Percentiles rank a stretch among this genome's conserved stretches.
Conservation (phyloP, 1,140 invertebrate species). For the Drosophila leontia region DNA sequence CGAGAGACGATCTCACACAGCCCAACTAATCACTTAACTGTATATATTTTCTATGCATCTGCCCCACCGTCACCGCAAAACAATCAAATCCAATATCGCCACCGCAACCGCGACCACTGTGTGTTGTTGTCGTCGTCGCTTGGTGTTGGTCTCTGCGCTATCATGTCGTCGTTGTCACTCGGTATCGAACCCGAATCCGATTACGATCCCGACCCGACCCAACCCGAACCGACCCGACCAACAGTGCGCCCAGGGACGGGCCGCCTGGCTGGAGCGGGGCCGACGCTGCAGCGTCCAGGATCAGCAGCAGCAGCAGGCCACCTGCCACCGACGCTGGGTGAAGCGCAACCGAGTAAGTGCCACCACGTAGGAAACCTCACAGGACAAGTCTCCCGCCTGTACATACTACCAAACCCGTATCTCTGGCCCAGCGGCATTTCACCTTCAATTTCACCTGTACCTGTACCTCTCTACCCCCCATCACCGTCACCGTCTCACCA, state of each 20-base stretch:
- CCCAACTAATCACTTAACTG: slow-evolving; percentile 78
- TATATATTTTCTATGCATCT: slow-evolving; percentile 83
- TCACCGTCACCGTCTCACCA: slow-evolving; percentile 32
- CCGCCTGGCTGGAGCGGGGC: slow-evolving; percentile 91
- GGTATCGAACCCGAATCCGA: slow-evolving; percentile 29
- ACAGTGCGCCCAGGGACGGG: slow-evolving; percentile 91
- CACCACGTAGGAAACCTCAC: slow-evolving; percentile 46
- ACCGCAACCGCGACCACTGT: slow-evolving; percentile 51
- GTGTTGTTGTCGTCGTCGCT: slow-evolving; percentile 65
- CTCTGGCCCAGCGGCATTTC: slow-evolving; percentile 8
- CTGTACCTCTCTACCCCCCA: slow-evolving; percentile 17
- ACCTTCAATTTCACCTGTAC: slow-evolving; percentile 25
- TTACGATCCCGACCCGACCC: slow-evolving; percentile 6
- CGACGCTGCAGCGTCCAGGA: slow-evolving; percentile 90
- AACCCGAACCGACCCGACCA: slow-evolving; percentile 31
- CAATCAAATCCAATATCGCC: slow-evolving; percentile 51
- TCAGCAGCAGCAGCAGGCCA: slow-evolving; percentile 86
- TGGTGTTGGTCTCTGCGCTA: slow-evolving; percentile 64
- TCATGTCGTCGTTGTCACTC: slow-evolving; percentile 57
- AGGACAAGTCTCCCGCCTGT: slow-evolving; percentile 6
- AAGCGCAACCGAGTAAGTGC: slow-evolving; percentile 91
- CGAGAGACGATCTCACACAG: slow-evolving; percentile 68
- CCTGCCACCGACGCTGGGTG: slow-evolving; percentile 91
- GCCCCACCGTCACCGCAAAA: slow-evolving; percentile 61
- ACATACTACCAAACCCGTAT: slow-evolving; percentile 13